A percentile compares a stretch with the other conserved stretches of the same genome.
Evolutionary conservation across 2,797 vertebrate genomes (phyloP).

Genomic region (Tachyglossus aculeatus): DNA sequence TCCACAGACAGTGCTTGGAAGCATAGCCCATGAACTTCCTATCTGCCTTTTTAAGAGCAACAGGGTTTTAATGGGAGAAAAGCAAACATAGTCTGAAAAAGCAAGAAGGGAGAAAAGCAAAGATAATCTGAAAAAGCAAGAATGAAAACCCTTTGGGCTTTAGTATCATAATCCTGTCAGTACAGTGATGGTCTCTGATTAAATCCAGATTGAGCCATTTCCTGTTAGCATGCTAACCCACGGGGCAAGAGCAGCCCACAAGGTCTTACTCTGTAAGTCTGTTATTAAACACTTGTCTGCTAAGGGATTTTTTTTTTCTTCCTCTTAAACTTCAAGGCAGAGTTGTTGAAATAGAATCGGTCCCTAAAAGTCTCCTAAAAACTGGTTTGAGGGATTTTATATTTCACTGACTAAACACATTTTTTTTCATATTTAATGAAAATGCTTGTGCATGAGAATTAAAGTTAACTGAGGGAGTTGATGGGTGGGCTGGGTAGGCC

Average conservation of each 20-base stretch:
- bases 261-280: constrained; percentile 60
- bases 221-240: constrained; percentile 82
- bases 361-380: constrained; percentile 38
- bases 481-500: too few relatives aligned
- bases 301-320: constrained; percentile 40
- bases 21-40: background rate
- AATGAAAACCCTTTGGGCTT: constrained; percentile 49
- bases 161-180: constrained; percentile 65
- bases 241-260: constrained; percentile 59
- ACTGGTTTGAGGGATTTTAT: constrained; percentile 17
- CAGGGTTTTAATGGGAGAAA: constrained; percentile 22
- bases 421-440: too few relatives aligned
- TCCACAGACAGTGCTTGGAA: background rate
- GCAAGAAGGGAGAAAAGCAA: constrained; percentile 29
- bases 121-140: constrained; percentile 40
- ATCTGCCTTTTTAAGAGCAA: constrained; percentile 1
- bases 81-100: constrained; percentile 35
- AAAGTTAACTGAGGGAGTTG: too few relatives aligned
- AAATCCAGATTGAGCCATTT: constrained; percentile 89
- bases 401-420: constrained; percentile 30
- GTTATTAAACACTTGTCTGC: constrained; percentile 58
- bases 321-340: constrained; percentile 55
- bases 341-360: constrained; percentile 53
- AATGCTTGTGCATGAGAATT: too few relatives aligned
- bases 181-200: constrained; percentile 78